These are phyloP conservation scores for Nebria salina DNA, from an alignment of 2,888 invertebrate species.

Conservation along the genomic window DNA sequence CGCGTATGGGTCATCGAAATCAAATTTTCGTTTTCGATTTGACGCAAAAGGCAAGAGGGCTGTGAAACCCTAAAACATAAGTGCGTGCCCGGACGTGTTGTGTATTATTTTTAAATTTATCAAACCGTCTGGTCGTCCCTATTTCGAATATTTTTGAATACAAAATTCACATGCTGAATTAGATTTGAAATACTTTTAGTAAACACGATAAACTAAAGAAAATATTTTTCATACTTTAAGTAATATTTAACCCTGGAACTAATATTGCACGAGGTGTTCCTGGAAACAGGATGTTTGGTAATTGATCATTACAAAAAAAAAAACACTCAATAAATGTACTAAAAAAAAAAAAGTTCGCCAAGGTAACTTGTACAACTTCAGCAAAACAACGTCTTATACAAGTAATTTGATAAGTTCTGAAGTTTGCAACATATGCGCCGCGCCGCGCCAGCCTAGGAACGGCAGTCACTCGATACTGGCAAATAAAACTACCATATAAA, in stretches of 20 bases:
- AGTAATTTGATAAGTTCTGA: slow-evolving; percentile 17
- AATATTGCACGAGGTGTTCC: not conserved
- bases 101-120: slow-evolving; percentile 46
- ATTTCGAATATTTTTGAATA: slow-evolving; percentile 13
- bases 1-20: slow-evolving; percentile 35
- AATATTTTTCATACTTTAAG: no score
- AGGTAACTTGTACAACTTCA: slow-evolving; percentile 31
- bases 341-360: slow-evolving; percentile 20
- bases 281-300: not conserved
- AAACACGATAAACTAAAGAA: not conserved
- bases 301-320: slow-evolving; percentile 22
- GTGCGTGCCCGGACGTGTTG: slow-evolving; percentile 23
- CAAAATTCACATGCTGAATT: slow-evolving; percentile 1
- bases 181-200: not conserved
- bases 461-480: slow-evolving; percentile 34
- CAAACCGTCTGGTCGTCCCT: slow-evolving; percentile 28
- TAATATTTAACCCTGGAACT: not conserved
- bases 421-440: slow-evolving; percentile 5
- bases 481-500: slow-evolving; percentile 33
- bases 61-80: slow-evolving; percentile 21
- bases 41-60: slow-evolving; percentile 25
- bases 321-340: slow-evolving; percentile 13
- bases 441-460: not conserved
- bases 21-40: slow-evolving; percentile 35
- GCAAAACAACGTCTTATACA: slow-evolving; percentile 8